phyloP scores from a whole-genome alignment of 1,140 invertebrate genomes.

The Drosophila athabasca region DNA sequence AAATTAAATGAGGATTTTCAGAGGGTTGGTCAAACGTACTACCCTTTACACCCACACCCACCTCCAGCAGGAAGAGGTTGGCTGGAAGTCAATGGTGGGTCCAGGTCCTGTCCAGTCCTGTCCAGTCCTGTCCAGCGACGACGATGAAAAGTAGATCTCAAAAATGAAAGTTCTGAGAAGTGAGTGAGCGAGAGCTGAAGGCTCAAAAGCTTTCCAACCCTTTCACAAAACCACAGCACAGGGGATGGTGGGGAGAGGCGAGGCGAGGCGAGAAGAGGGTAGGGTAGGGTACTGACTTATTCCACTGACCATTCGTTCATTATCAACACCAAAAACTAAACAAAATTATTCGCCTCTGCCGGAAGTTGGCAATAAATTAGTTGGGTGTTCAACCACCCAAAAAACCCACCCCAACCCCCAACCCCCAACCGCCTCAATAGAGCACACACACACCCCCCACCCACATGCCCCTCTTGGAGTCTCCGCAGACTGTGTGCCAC shows the following conservation, averaged over 20 bases:
- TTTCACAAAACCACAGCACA: constrained; percentile 54
- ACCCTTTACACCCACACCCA: neutral
- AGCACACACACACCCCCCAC: constrained; percentile 3
- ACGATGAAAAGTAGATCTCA: constrained; percentile 57
- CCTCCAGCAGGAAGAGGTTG: neutral
- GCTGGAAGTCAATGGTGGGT: constrained; percentile 60
- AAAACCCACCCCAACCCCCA: constrained; percentile 11
- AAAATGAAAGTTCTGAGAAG: constrained; percentile 53
- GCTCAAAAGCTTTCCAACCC: constrained; percentile 38
- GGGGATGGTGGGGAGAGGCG: too few species aligned
- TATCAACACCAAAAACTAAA: constrained; percentile 81
- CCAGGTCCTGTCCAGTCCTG: neutral
- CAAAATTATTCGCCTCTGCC: constrained; percentile 78
- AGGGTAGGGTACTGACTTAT: constrained; percentile 5
- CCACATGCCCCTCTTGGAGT: constrained; percentile 10
- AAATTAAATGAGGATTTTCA: constrained; percentile 76
- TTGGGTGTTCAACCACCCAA: constrained; percentile 53
- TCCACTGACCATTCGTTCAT: constrained; percentile 71
- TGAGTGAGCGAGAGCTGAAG: constrained; percentile 3
- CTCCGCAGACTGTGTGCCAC: too few species aligned
- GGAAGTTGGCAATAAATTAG: constrained; percentile 82
- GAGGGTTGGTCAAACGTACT: constrained; percentile 57
- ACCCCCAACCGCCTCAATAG: constrained; percentile 14
- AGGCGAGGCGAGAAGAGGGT: too few species aligned
- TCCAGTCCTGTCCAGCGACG: constrained; percentile 17